phyloP scores from a whole-genome alignment of 2,113 vertebrate species.

The Elephantulus edwardii region DNA sequence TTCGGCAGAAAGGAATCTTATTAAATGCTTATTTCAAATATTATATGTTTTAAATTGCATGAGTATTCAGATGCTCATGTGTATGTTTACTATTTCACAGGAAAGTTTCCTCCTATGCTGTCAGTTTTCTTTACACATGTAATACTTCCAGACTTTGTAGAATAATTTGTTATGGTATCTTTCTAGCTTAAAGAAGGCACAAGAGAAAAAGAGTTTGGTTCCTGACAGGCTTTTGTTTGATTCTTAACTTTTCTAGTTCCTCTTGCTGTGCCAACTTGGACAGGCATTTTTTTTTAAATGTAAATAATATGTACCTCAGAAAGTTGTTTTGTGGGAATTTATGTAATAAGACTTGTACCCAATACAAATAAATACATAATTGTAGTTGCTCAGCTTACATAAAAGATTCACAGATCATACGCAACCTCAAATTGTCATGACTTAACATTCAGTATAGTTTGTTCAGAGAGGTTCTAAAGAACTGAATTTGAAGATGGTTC shows the following conservation, averaged over 20 bases:
- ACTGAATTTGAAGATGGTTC: neutral
- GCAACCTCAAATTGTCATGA: neutral
- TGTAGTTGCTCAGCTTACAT: neutral
- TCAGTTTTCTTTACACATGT: neutral
- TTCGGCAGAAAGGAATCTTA: constrained; percentile 11
- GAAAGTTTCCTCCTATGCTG: neutral
- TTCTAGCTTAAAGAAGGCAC: constrained; percentile 1
- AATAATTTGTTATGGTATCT: neutral
- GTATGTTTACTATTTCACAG: neutral
- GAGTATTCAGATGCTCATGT: neutral
- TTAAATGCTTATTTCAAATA: neutral
- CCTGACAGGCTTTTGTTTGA: neutral
- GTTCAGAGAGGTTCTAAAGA: neutral
- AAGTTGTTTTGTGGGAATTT: constrained; percentile 39
- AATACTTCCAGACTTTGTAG: neutral
- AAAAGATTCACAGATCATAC: neutral
- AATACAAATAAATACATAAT: neutral
- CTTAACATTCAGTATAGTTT: neutral
- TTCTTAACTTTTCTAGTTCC: neutral
- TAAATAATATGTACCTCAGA: neutral
- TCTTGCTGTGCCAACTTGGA: neutral
- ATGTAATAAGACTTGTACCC: neutral
- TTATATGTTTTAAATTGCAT: constrained; percentile 41
- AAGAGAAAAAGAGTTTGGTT: constrained; percentile 1
- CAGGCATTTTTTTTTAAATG: constrained; percentile 34